phyloP scores from a whole-genome alignment of 2,113 vertebrate genomes.

The Datnioides undecimradiatus region DNA sequence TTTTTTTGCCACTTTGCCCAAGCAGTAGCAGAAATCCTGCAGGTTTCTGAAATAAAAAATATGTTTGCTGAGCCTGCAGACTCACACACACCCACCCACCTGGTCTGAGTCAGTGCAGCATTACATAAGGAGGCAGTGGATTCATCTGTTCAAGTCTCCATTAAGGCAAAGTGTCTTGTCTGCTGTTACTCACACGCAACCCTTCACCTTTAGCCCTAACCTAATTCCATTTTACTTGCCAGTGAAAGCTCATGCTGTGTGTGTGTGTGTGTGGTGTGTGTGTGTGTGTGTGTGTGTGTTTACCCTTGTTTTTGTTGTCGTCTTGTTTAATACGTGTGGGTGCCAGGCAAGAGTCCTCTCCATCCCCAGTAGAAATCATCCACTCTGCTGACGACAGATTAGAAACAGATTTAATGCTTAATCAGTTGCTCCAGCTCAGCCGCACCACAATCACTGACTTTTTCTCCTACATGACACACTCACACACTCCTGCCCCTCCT shows the following conservation, averaged over 20 bases:
- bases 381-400: slow-evolving; percentile 56
- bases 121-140: background rate
- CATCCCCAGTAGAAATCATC: slow-evolving; percentile 38
- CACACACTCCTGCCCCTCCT: slow-evolving; percentile 19
- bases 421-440: slow-evolving; percentile 63
- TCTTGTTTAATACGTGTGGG: background rate
- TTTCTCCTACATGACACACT: slow-evolving; percentile 29
- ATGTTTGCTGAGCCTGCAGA: slow-evolving; percentile 11
- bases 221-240: slow-evolving; percentile 35
- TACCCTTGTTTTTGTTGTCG: slow-evolving; percentile 13
- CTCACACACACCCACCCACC: slow-evolving; percentile 9
- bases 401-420: slow-evolving; percentile 70
- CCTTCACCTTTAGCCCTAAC: slow-evolving; percentile 48
- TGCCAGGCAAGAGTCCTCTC: slow-evolving; percentile 16
- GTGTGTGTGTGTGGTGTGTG: background rate
- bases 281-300: slow-evolving; percentile 1
- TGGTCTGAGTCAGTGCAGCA: slow-evolving; percentile 3
- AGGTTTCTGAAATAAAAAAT: background rate
- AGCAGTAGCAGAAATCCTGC: slow-evolving; percentile 5
- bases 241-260: slow-evolving; percentile 17
- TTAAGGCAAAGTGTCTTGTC: slow-evolving; percentile 41
- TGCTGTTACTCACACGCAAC: slow-evolving; percentile 38
- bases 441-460: slow-evolving; percentile 16
- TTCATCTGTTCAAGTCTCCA: slow-evolving; percentile 26
- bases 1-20: background rate